A percentile compares a stretch with the other conserved stretches of the same genome.
Conservation (phyloP, 2,797 vertebrate genomes). For the Danio albolineatus region DNA sequence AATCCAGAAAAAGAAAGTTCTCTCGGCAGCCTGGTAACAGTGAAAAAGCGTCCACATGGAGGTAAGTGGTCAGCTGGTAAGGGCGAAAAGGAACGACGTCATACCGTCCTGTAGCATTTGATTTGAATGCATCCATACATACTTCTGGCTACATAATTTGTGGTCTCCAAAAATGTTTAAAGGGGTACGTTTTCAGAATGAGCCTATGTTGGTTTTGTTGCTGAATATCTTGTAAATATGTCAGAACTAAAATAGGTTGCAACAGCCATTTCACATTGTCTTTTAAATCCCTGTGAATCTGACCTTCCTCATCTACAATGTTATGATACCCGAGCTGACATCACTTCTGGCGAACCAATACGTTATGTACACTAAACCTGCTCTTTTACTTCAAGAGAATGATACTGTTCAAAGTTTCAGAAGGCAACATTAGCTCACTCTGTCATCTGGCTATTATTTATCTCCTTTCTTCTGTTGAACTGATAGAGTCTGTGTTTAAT, state of each 20-base stretch:
- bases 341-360: neutral
- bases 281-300: conserved; percentile 20
- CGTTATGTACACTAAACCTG: conserved; percentile 1
- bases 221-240: conserved; percentile 10
- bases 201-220: too few relatives aligned
- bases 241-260: neutral
- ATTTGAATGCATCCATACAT: too few relatives aligned
- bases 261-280: neutral
- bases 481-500: conserved; percentile 20
- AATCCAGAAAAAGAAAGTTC: too few relatives aligned
- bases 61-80: too few relatives aligned
- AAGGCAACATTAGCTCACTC: conserved; percentile 1
- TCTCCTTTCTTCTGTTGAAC: conserved; percentile 28
- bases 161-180: too few relatives aligned
- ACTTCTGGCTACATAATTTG: too few relatives aligned
- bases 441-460: neutral
- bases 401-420: neutral
- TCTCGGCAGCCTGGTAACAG: too few relatives aligned
- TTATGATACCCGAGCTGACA: neutral
- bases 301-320: conserved; percentile 11
- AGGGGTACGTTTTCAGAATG: too few relatives aligned
- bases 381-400: neutral
- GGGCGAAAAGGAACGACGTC: too few relatives aligned
- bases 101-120: too few relatives aligned
- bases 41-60: too few relatives aligned